A percentile compares a stretch with the other conserved stretches of the same genome.
These are phyloP conservation scores for Ornithoptera priamus DNA, from an alignment of 2,888 invertebrate genomes.

Conservation along the genomic window DNA sequence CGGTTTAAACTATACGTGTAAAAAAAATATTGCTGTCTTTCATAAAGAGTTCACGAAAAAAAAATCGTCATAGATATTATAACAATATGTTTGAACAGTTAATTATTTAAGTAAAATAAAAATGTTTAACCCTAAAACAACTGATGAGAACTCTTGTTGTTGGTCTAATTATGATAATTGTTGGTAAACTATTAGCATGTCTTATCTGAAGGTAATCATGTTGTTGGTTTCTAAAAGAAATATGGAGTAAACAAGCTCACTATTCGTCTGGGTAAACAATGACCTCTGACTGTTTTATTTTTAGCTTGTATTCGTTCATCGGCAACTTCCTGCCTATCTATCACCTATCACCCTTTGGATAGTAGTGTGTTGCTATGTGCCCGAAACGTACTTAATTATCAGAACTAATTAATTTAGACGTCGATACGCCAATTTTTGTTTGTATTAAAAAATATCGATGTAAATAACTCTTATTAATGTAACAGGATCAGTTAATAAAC, in stretches of 20 bases:
- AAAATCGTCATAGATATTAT: too few species aligned
- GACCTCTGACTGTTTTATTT: slow-evolving; percentile 53
- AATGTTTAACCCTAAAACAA: background rate
- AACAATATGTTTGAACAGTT: too few species aligned
- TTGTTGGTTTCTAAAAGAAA: background rate
- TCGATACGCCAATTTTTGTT: background rate
- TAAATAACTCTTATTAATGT: too few species aligned
- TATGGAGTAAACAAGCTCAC: slow-evolving; percentile 29
- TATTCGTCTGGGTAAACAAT: slow-evolving; percentile 40
- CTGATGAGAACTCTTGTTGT: background rate
- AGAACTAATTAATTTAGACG: slow-evolving; percentile 11
- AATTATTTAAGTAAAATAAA: background rate
- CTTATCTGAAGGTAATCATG: slow-evolving; percentile 1
- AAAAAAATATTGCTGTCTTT: too few species aligned
- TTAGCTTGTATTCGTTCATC: slow-evolving; percentile 42
- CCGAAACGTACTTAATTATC: slow-evolving; percentile 36
- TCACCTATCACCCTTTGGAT: slow-evolving; percentile 36
- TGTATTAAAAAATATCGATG: background rate
- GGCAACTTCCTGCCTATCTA: slow-evolving; percentile 43
- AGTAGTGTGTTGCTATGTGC: slow-evolving; percentile 59
- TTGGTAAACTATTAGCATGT: background rate
- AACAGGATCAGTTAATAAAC: too few species aligned
- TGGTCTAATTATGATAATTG: slow-evolving; percentile 2
- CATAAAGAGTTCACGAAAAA: too few species aligned
- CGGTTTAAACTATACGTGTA: too few species aligned